phyloP scores from a whole-genome alignment of 2,888 invertebrate genomes.

The Notodonta dromedarius region DNA sequence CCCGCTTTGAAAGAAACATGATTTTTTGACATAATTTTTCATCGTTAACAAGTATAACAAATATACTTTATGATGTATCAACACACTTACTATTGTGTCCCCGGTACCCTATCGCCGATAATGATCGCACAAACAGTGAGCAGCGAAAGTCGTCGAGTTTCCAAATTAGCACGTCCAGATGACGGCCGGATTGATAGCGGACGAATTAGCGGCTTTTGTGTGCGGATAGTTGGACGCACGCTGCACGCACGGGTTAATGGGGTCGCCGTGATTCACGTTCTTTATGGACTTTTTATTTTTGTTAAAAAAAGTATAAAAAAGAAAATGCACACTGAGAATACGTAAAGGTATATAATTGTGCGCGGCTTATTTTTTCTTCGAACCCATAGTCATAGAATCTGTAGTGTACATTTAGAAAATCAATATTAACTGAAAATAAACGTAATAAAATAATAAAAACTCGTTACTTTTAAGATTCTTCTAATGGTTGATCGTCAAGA shows the following conservation, averaged over 20 bases:
- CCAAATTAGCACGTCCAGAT: slow-evolving; percentile 63
- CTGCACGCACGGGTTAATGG: slow-evolving; percentile 33
- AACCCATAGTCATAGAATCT: too few relatives aligned
- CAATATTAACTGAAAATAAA: too few relatives aligned
- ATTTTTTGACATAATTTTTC: slow-evolving; percentile 9
- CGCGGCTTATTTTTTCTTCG: too few relatives aligned
- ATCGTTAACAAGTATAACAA: slow-evolving; percentile 21
- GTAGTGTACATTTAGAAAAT: too few relatives aligned
- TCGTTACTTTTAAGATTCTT: too few relatives aligned
- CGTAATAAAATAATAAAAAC: too few relatives aligned
- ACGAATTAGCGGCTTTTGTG: slow-evolving; percentile 74
- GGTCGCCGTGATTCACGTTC: slow-evolving; percentile 22
- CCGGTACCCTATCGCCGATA: slow-evolving; percentile 41
- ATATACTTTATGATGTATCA: slow-evolving; percentile 32
- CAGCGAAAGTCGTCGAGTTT: slow-evolving; percentile 64
- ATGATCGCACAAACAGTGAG: slow-evolving; percentile 52
- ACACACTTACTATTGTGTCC: slow-evolving; percentile 33
- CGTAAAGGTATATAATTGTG: too few relatives aligned
- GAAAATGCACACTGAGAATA: too few relatives aligned
- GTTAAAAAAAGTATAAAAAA: too few relatives aligned
- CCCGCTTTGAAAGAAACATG: not conserved
- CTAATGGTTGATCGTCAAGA: too few relatives aligned
- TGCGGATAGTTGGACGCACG: slow-evolving; percentile 45
- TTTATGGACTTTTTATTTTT: not conserved
- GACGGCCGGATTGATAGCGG: slow-evolving; percentile 63